Evolutionary conservation across 2,797 vertebrate genomes (phyloP), one percentile per base, ranked within the genome.

Genomic region (Pseudomugil tenellus): DNA sequence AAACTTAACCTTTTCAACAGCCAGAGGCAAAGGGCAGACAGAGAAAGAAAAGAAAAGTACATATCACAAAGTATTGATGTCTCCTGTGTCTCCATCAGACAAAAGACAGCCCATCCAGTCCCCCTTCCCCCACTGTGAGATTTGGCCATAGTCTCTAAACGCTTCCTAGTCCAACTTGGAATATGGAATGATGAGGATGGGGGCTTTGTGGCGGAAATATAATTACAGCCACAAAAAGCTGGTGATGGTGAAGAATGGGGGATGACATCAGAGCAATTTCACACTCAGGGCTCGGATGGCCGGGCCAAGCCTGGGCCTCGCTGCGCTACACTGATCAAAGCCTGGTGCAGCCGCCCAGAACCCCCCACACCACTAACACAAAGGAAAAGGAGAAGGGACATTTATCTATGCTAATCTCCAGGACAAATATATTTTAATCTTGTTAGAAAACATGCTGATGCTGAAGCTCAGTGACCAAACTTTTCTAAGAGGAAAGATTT

Each of bases 371-470:
- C 29, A 12, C 43, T 6, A 0, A 4, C 31, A 31, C 32, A 31
- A 31, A 13, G 13, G 4, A 3, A 29, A 93, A 92, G 94, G 80
- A 77, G 80, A 79, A 48, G 65, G 92, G 94, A 92, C 93, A 95
- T 94, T 96, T 96, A 95, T 95, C 94, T 97, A 97, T 96, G 96
- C 96, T 99, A 98, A 99, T 98, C 97, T 97, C 95, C 96, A 96
- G 96, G 96, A 96, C 97, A 98, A 98, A 98, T 97, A 98, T 97
- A 97, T 98, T 99, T 97, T 99, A 98, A 99, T 98, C 97, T 99
- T 96, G 96, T 99, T 98, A 98, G 95, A 97, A 98, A 96, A 98
- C 97, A 98, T 98, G 96, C 97, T 98, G 98, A 98, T 96, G 95
- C 96, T 81, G 85, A 94, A 94, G 95, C 94, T 95, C 95, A 94